Percentiles rank a stretch among this genome's conserved stretches.
phyloP scores from a whole-genome alignment of 2,113 vertebrate species.

The Hyperopisus bebe region DNA sequence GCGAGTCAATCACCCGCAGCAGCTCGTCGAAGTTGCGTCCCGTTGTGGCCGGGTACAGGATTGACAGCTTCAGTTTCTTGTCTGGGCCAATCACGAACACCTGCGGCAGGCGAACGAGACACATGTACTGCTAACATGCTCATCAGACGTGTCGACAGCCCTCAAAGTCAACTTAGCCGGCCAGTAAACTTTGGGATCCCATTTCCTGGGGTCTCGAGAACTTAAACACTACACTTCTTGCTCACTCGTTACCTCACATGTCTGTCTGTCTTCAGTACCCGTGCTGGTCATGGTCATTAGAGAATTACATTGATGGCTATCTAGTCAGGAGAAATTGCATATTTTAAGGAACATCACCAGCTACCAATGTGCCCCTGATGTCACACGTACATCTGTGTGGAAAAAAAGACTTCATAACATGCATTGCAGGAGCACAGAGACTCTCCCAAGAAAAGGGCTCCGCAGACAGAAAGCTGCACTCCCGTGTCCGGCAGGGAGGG shows the following conservation, averaged over 20 bases:
- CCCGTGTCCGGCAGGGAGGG: background rate
- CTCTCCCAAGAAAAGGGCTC: background rate
- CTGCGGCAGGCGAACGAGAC: slow-evolving; percentile 43
- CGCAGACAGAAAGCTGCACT: background rate
- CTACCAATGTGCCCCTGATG: background rate
- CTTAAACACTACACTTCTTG: background rate
- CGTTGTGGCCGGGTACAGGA: slow-evolving; percentile 93
- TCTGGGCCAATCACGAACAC: slow-evolving; percentile 92
- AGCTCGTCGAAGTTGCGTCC: slow-evolving; percentile 95
- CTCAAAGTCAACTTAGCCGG: background rate
- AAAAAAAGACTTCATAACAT: background rate
- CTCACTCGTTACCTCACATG: background rate
- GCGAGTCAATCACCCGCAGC: slow-evolving; percentile 82
- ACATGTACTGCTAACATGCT: too few relatives aligned
- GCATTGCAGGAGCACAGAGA: background rate
- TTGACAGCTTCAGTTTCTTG: slow-evolving; percentile 92
- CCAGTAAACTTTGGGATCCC: background rate
- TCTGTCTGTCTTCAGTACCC: background rate
- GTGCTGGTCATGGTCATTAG: background rate
- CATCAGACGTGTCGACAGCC: background rate
- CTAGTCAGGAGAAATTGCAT: background rate
- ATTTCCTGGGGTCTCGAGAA: background rate
- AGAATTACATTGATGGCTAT: background rate
- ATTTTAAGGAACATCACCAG: background rate
- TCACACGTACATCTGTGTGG: background rate